Conservation (phyloP, 2,797 vertebrate genomes). For the Antrozous pallidus region DNA sequence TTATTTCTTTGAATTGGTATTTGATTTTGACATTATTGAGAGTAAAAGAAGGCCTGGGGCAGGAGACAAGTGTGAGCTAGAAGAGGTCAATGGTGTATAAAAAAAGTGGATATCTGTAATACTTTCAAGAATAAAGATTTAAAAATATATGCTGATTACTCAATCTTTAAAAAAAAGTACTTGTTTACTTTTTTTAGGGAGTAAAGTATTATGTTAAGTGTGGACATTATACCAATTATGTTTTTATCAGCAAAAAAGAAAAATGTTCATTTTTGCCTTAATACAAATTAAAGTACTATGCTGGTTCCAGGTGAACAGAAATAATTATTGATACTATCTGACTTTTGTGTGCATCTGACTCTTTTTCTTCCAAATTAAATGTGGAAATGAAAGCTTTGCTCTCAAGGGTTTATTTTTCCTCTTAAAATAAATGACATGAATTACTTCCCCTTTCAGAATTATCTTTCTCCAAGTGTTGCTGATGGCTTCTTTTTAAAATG, state of each 20-base stretch:
- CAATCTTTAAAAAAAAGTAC: not conserved
- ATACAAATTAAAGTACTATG: constrained; percentile 53
- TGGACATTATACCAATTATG: not conserved
- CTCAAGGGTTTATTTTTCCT: constrained; percentile 65
- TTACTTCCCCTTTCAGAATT: constrained; percentile 59
- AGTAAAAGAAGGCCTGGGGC: not conserved
- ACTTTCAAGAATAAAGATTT: no score
- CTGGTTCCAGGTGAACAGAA: constrained; percentile 55
- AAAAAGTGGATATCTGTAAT: no score
- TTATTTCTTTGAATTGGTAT: not conserved
- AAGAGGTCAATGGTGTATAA: no score
- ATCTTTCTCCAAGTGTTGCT: constrained; percentile 58
- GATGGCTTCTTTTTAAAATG: constrained; percentile 60
- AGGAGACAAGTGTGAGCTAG: no score
- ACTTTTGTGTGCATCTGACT: constrained; percentile 51
- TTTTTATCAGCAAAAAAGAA: constrained; percentile 59
- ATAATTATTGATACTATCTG: constrained; percentile 62
- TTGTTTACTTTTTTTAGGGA: not conserved
- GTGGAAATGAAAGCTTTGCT: constrained; percentile 63
- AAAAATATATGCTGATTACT: not conserved
- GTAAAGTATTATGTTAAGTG: not conserved
- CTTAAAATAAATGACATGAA: constrained; percentile 68
- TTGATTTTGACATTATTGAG: not conserved
- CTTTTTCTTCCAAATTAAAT: constrained; percentile 56
- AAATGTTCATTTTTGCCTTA: constrained; percentile 7